Percentiles rank a stretch among this genome's conserved stretches.
phyloP scores from a whole-genome alignment of 1,140 invertebrate genomes.

The Bombyx mori region DNA sequence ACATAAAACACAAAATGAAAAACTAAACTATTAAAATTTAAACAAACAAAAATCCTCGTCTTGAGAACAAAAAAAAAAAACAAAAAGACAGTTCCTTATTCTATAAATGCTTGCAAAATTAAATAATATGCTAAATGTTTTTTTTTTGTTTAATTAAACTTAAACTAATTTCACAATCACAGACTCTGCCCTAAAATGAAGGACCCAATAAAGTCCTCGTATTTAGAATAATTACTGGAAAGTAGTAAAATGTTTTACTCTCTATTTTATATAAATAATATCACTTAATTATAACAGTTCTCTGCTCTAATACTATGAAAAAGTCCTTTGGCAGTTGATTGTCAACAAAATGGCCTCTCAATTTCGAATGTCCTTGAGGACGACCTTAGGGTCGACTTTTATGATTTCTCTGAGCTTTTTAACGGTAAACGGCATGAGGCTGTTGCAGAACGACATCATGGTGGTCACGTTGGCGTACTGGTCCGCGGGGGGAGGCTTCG shows the following conservation, averaged over 20 bases:
- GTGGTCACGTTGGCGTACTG: conserved; percentile 28
- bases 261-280: not conserved
- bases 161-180: too few species aligned
- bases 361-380: conserved; percentile 22
- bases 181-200: too few species aligned
- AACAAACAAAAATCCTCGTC: conserved; percentile 1
- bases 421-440: conserved; percentile 27
- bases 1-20: not conserved
- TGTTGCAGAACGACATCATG: conserved; percentile 37
- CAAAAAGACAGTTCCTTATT: not conserved
- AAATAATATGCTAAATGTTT: too few species aligned
- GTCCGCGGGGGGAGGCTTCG: conserved; percentile 15
- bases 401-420: conserved; percentile 37
- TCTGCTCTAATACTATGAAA: not conserved
- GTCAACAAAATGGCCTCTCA: conserved; percentile 5
- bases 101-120: too few species aligned
- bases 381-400: conserved; percentile 32
- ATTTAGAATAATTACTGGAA: too few species aligned
- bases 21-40: not conserved
- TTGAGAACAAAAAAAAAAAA: not conserved
- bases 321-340: too few species aligned
- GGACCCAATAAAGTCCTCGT: too few species aligned
- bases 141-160: too few species aligned
- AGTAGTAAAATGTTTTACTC: not conserved
- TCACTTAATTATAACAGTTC: not conserved